Evolutionary conservation across 2,797 vertebrate genomes (phyloP).

Genomic region (Pangasius krempfi): DNA sequence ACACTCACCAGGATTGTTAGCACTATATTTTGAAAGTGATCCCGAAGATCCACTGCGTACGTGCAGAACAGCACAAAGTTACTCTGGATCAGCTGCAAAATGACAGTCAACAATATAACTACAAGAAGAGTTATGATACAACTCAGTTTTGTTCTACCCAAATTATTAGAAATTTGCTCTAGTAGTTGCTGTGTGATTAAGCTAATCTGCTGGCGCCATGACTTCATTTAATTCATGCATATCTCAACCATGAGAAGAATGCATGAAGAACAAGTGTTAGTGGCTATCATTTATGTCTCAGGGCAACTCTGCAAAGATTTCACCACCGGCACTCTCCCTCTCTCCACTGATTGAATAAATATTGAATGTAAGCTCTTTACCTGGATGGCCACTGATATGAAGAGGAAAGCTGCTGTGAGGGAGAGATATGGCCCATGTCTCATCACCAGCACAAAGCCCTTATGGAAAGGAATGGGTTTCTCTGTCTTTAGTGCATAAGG

Average conservation of each 20-base stretch:
- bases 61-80: constrained; percentile 97
- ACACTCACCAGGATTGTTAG: constrained; percentile 90
- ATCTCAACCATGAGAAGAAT: constrained; percentile 10
- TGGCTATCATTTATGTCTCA: constrained; percentile 14
- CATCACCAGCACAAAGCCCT: constrained; percentile 87
- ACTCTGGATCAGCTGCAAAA: constrained; percentile 88
- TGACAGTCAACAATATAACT: constrained; percentile 54
- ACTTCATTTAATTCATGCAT: neutral
- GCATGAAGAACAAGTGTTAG: neutral
- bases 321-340: constrained; percentile 4
- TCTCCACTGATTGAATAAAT: constrained; percentile 64
- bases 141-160: constrained; percentile 2
- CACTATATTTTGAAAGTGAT: constrained; percentile 92
- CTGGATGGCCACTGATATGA: constrained; percentile 95
- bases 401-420: constrained; percentile 90
- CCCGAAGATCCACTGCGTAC: constrained; percentile 83
- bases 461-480: constrained; percentile 83
- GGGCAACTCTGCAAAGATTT: neutral
- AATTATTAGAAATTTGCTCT: neutral
- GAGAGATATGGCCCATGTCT: constrained; percentile 87
- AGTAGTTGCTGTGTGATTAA: neutral
- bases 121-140: constrained; percentile 11
- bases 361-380: constrained; percentile 71
- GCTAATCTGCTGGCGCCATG: neutral
- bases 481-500: constrained; percentile 79